Evolutionary conservation across 2,113 vertebrate genomes (phyloP).

Genomic region (Capreolus pygargus): DNA sequence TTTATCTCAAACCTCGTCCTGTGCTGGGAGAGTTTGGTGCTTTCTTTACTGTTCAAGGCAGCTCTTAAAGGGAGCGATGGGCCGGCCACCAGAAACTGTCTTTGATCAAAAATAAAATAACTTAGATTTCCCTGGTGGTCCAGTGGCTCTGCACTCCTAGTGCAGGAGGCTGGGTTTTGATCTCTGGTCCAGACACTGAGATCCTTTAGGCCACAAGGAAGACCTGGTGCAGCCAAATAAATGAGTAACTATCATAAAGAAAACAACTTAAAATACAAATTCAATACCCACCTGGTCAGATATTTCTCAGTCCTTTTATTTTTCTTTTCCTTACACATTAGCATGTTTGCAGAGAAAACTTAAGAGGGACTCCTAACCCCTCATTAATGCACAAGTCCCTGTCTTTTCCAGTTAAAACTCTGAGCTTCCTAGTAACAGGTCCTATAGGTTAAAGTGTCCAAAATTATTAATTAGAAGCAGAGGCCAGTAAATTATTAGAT

Average conservation of each 20-base stretch:
- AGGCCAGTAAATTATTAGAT: conserved; percentile 68
- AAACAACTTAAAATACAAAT: neutral
- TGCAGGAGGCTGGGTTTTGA: too few relatives aligned
- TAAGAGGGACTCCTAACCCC: neutral
- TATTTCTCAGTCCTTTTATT: neutral
- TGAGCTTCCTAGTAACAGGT: conserved; percentile 10
- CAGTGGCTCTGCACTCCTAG: neutral
- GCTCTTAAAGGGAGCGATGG: neutral
- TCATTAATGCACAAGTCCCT: neutral
- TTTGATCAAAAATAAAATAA: neutral
- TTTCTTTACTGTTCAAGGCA: neutral
- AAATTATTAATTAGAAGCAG: conserved; percentile 64
- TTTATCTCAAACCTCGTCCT: neutral
- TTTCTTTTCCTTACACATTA: neutral
- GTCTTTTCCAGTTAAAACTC: conserved; percentile 26
- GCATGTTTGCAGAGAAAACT: neutral
- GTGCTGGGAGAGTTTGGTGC: neutral
- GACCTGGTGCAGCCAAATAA: neutral
- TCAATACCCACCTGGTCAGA: neutral
- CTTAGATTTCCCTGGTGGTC: neutral
- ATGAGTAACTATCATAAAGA: neutral
- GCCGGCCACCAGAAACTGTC: neutral
- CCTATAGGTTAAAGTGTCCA: neutral
- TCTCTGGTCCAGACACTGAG: neutral
- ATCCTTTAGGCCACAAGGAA: neutral